Evolutionary conservation across 2,113 vertebrate species (phyloP), one percentile per base, ranked within the genome.

Genomic region (Suncus etruscus): DNA sequence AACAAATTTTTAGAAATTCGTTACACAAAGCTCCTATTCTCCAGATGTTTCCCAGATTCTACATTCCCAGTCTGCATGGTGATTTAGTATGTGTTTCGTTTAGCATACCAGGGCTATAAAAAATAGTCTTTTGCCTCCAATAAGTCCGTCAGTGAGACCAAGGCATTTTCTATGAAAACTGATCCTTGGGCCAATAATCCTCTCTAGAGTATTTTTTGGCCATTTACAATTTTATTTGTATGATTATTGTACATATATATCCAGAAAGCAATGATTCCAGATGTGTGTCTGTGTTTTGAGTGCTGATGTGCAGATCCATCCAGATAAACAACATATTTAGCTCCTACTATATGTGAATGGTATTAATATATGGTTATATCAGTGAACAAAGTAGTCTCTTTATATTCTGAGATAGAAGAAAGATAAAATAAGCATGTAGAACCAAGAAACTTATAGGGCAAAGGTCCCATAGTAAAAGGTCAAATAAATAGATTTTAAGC

Each of bases 161-260:
- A 84, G 69, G 74, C 16, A 9, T 84, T 96, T 94, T 72, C n/a
- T 96, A 75, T 91, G 96, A 94, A 96, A 97, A 96, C 83, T 95
- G 3, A 91, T 93, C 63, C 22, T 95, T 96, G 94, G 91, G 93
- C 91, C 94, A 82, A 54, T 70, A 51, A 31, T 94, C 58, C 78
- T 91, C 85, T 61, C 92, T 10, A 73, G 80, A 90, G 91, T 69
- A 63, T 92, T 93, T 93, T 93, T n/a, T 94, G 47, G 48, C 73
- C 51, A 69, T 93, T 94, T 92, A 72, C 39, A 93, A 72, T 69
- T 91, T 91, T 51, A 86, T 94, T 89, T 63, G 89, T 70, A 39
- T 90, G 88, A 91, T 65, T 79, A 39, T 0, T 80, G n/a, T 68
- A n/a, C 69, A 89, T 90, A 54, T 22, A 61, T 82, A 31, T 68